These are phyloP conservation scores for Enteromius trimaculatus DNA, from an alignment of 2,797 vertebrate species.

Conservation along the genomic window DNA sequence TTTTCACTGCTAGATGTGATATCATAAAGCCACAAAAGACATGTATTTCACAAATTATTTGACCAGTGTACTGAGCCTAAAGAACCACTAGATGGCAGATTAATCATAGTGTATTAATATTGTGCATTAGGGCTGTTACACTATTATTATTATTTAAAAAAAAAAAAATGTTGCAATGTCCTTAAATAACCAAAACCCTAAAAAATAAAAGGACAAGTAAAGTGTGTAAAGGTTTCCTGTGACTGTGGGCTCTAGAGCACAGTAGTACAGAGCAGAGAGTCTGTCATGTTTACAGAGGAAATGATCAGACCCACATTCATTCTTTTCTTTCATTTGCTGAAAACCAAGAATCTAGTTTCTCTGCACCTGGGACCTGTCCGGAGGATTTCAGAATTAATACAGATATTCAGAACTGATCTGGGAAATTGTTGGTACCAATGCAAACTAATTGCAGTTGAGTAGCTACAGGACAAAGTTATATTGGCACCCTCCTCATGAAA, in stretches of 20 bases:
- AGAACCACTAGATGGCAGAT: constrained; percentile 18
- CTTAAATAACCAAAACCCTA: background rate
- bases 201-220: background rate
- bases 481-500: constrained; percentile 3
- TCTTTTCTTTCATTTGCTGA: background rate
- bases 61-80: background rate
- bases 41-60: background rate
- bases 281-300: constrained; percentile 21
- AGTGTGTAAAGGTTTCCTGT: constrained; percentile 24
- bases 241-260: constrained; percentile 44
- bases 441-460: constrained; percentile 20
- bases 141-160: no score
- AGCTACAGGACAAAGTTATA: constrained; percentile 40
- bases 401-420: constrained; percentile 38
- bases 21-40: background rate
- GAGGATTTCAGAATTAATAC: constrained; percentile 22
- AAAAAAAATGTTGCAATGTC: no score
- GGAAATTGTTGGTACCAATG: constrained; percentile 35
- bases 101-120: background rate
- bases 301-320: constrained; percentile 38
- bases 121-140: background rate
- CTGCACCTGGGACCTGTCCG: background rate
- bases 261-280: constrained; percentile 43
- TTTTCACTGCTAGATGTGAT: no score
- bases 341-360: background rate